Conservation (phyloP, 1,140 invertebrate species). For the Thereuonema tuberculata region DNA sequence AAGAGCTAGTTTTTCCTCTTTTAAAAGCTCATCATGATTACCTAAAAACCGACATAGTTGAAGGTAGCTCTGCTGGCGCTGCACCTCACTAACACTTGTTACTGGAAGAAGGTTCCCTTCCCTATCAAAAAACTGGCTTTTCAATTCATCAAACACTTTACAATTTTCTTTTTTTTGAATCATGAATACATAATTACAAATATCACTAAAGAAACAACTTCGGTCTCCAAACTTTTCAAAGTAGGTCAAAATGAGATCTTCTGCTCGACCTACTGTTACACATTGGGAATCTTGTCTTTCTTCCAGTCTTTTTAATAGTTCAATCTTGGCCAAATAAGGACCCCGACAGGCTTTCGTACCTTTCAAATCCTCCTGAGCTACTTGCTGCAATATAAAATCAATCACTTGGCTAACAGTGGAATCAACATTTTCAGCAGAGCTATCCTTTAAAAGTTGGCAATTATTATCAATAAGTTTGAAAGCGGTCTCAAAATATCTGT, state of each 20-base stretch:
- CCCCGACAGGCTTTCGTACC: conserved; percentile 43
- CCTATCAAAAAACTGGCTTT: background rate
- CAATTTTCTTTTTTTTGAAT: conserved; percentile 18
- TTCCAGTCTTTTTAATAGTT: conserved; percentile 49
- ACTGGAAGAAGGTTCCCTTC: background rate
- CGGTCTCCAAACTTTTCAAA: conserved; percentile 54
- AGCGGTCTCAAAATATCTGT: conserved; percentile 27
- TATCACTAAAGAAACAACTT: conserved; percentile 60
- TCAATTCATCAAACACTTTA: background rate
- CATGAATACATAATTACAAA: conserved; percentile 50
- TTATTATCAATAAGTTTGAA: conserved; percentile 18
- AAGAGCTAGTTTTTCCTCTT: conserved; percentile 27
- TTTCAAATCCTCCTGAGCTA: conserved; percentile 17
- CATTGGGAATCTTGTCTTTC: conserved; percentile 23
- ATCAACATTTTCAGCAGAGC: no score
- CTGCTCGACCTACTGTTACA: background rate
- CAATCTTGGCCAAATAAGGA: conserved; percentile 64
- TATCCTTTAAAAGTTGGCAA: no score
- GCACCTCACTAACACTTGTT: conserved; percentile 44
- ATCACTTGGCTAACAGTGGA: conserved; percentile 24
- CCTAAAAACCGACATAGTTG: conserved; percentile 53
- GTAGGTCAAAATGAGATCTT: conserved; percentile 9
- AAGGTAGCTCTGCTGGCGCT: conserved; percentile 52
- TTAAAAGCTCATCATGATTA: conserved; percentile 36
- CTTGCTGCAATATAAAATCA: conserved; percentile 24